These are phyloP conservation scores for Triplophysa yarkandensis DNA, from an alignment of 2,797 vertebrate species.

Conservation along the genomic window DNA sequence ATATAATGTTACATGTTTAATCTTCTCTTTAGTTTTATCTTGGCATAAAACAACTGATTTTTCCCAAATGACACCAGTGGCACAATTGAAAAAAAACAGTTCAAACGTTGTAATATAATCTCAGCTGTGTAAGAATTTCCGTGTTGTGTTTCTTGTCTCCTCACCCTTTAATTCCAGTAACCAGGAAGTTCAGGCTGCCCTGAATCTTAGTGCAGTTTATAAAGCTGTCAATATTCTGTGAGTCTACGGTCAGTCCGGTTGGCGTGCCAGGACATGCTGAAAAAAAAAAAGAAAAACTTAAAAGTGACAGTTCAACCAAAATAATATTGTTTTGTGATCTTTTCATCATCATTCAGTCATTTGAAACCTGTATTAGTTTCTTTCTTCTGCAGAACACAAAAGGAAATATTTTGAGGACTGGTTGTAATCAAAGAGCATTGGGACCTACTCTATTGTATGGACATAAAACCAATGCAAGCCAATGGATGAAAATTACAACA, in stretches of 20 bases:
- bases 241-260: conserved; percentile 84
- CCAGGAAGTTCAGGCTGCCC: conserved; percentile 91
- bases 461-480: too few species aligned
- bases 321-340: too few species aligned
- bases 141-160: conserved; percentile 24
- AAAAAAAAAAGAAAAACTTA: conserved; percentile 44
- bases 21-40: not conserved
- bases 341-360: too few species aligned
- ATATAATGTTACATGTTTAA: not conserved
- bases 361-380: too few species aligned
- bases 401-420: too few species aligned
- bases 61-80: too few species aligned
- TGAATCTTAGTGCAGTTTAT: conserved; percentile 96
- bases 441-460: too few species aligned
- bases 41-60: not conserved
- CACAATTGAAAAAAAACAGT: not conserved
- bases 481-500: too few species aligned
- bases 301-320: too few species aligned
- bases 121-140: not conserved
- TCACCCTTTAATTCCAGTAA: conserved; percentile 91
- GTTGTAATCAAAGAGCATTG: too few species aligned
- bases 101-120: not conserved
- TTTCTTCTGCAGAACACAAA: too few species aligned
- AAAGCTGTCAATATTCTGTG: conserved; percentile 89
- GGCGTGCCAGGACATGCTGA: conserved; percentile 84